phyloP scores from a whole-genome alignment of 2,888 invertebrate species.

The Aphrophora alni region DNA sequence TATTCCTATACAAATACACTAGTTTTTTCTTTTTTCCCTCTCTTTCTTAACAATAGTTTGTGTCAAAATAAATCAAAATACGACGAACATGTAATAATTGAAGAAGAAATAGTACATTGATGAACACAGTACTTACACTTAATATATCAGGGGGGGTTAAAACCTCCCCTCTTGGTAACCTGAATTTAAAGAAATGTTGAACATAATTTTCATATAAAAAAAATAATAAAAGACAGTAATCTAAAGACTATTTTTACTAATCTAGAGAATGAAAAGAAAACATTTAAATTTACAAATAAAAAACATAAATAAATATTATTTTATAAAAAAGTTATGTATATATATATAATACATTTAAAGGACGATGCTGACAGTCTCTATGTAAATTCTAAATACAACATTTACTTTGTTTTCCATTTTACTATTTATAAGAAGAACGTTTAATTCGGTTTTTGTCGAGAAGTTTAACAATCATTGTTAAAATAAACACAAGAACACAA shows the following conservation, averaged over 20 bases:
- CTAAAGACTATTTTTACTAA: neutral
- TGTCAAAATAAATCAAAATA: neutral
- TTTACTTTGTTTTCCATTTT: neutral
- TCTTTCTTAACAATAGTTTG: conserved; percentile 1
- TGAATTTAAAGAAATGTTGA: neutral
- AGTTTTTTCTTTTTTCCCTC: neutral
- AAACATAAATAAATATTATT: neutral
- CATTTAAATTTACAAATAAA: neutral
- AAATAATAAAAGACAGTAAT: neutral
- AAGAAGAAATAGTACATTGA: neutral
- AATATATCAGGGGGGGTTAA: neutral
- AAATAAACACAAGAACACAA: neutral
- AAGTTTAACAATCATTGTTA: neutral
- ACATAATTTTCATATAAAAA: neutral
- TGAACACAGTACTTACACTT: neutral
- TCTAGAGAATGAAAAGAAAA: neutral
- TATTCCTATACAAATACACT: conserved; percentile 1
- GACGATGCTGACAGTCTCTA: neutral
- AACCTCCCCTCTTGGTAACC: neutral
- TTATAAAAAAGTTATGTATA: neutral
- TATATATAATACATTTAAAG: neutral
- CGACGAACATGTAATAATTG: neutral
- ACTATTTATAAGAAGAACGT: neutral
- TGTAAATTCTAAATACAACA: neutral
- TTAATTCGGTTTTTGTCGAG: neutral